These are phyloP conservation scores for Phorcus lineatus DNA, from an alignment of 2,888 invertebrate genomes.

Conservation along the genomic window DNA sequence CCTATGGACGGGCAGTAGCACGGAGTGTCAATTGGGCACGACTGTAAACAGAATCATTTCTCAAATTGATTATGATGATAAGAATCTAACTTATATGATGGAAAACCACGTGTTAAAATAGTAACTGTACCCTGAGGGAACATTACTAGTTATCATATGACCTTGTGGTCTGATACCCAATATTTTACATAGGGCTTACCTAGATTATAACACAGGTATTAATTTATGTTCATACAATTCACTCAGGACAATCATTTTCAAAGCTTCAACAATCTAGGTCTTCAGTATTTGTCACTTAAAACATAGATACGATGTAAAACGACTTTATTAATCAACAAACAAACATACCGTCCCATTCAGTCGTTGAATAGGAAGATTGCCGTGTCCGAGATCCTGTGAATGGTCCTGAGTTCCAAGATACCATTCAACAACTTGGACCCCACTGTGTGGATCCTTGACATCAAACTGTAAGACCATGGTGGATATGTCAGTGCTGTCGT, in stretches of 20 bases:
- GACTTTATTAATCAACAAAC: too few species aligned
- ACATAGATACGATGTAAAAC: too few species aligned
- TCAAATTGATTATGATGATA: not conserved
- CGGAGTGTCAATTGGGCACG: not conserved
- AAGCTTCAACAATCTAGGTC: too few species aligned
- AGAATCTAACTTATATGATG: not conserved
- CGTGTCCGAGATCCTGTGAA: constrained; percentile 29
- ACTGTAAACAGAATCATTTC: constrained; percentile 17
- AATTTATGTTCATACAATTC: too few species aligned
- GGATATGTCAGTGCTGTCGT: constrained; percentile 47
- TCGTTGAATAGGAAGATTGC: constrained; percentile 19
- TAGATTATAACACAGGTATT: too few species aligned
- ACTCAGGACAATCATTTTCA: too few species aligned
- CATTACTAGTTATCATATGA: too few species aligned
- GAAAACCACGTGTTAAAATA: not conserved
- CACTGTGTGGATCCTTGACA: constrained; percentile 51
- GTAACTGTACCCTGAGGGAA: too few species aligned
- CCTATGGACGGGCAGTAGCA: constrained; percentile 56
- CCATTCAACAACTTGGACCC: constrained; percentile 46
- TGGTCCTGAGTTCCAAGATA: constrained; percentile 37
- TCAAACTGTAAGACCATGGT: constrained; percentile 46
- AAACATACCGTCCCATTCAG: constrained; percentile 22
- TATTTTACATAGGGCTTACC: too few species aligned
- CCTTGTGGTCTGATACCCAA: too few species aligned
- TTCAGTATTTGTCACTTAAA: too few species aligned